Evolutionary conservation across 2,797 vertebrate species (phyloP), one percentile per base, ranked within the genome.

Genomic region (Neomorphus geoffroyi): DNA sequence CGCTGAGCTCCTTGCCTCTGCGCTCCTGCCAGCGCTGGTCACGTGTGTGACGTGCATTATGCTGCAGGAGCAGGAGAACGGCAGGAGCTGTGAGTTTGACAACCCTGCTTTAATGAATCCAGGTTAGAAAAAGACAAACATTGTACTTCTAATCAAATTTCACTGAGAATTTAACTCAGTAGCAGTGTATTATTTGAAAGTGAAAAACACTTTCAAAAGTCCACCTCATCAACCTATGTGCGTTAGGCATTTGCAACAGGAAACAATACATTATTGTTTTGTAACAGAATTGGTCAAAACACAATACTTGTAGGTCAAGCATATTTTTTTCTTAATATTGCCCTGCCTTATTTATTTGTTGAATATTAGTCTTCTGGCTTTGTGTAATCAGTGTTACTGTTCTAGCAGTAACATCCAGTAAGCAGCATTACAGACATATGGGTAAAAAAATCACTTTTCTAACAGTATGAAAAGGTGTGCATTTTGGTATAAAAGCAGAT

Each of bases 141-240:
- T 3, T 9, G 17, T 17, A 3, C 16, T 71, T 46, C 30, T 15
- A 3, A 15, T 43, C 13, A 13, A 10, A 14, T 74, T 74, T 61
- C 33, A 24, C 32, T 23, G 9, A 33, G 22, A 50, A 24, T 45
- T 50, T 64, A 64, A n/a, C 33, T 70, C 71, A 35, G n/a, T 62
- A 28, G 35, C 18, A 13, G 13, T 50, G 0, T n/a, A 1, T 53
- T 65, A 6, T n/a, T 58, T 51, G 66, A 27, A 53, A 67, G 37
- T 69, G 32, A 81, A 9, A 35, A 62, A 5, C 62, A 8, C 64
- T 64, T 24, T 53, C 14, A 22, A 30, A 72, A 69, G 43, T 27
- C 19, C 37, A 0, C 26, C 26, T 74, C 3, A 0, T 41, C 46
- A n/a, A 17, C 37, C 41, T 12, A 0, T 22, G 18, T 19, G 21